Percentiles rank a stretch among this genome's conserved stretches.
Conservation (phyloP, 2,888 invertebrate species). For the Drosophila sordidapex region DNA sequence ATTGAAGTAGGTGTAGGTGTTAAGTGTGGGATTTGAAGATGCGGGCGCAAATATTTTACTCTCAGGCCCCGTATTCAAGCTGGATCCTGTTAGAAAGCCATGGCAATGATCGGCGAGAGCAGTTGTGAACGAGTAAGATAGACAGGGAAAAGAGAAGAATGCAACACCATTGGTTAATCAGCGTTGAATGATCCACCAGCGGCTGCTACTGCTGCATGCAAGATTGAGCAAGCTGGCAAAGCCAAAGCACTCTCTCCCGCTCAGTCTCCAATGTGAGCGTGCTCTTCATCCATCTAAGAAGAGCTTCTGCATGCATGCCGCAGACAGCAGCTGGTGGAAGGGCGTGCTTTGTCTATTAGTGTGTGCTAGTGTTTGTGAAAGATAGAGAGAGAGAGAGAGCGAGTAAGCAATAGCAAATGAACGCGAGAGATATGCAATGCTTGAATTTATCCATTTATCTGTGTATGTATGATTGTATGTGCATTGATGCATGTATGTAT, state of each 20-base stretch:
- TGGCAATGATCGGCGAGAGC: constrained; percentile 18
- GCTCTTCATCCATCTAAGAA: not conserved
- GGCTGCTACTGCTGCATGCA: constrained; percentile 9
- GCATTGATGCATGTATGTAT: constrained; percentile 3
- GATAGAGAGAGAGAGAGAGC: constrained; percentile 15
- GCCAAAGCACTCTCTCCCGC: constrained; percentile 12
- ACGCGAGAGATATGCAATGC: constrained; percentile 1
- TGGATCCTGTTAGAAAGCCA: constrained; percentile 81
- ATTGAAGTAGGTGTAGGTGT: constrained; percentile 79
- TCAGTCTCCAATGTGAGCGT: not conserved
- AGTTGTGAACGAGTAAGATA: constrained; percentile 12
- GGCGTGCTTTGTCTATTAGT: constrained; percentile 12
- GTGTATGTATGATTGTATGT: not conserved
- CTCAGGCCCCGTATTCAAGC: constrained; percentile 84
- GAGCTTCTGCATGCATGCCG: not conserved
- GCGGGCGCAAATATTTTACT: constrained; percentile 78
- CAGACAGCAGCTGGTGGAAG: constrained; percentile 9
- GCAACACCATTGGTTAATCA: constrained; percentile 34
- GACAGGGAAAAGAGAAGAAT: constrained; percentile 29
- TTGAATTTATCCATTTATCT: not conserved
- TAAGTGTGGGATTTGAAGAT: constrained; percentile 83
- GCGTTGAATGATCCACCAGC: constrained; percentile 11
- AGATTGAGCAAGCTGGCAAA: constrained; percentile 26
- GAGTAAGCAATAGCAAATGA: constrained; percentile 19
- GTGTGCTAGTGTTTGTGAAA: constrained; percentile 12